phyloP scores from a whole-genome alignment of 2,113 vertebrate species.

The Benitochromis conjunctus region DNA sequence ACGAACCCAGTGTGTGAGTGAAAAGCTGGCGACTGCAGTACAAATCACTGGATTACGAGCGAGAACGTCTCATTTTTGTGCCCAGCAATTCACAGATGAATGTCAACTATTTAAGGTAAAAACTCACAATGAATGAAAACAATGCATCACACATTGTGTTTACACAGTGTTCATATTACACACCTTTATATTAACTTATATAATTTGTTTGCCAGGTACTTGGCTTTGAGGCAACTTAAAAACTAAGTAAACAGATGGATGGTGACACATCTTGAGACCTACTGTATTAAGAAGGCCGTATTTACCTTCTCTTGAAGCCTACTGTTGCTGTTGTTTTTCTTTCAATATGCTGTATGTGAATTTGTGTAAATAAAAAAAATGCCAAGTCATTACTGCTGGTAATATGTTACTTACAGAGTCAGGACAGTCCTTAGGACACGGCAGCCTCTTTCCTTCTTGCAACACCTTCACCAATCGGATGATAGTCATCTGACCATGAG shows the following conservation, averaged over 20 bases:
- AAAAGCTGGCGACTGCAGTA: background rate
- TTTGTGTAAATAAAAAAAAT: background rate
- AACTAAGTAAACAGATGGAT: background rate
- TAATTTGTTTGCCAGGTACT: background rate
- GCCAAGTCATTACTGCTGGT: background rate
- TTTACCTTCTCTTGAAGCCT: background rate
- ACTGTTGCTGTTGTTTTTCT: background rate
- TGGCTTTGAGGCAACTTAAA: background rate
- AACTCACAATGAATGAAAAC: background rate
- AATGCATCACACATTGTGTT: background rate
- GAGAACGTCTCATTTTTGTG: background rate
- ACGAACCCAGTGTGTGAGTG: background rate
- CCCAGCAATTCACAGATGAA: background rate
- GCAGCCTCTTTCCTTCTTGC: slow-evolving; percentile 83
- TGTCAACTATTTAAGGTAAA: background rate
- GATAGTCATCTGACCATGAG: slow-evolving; percentile 94
- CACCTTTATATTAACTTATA: background rate
- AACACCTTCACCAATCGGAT: slow-evolving; percentile 82
- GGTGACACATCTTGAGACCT: background rate
- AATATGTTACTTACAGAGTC: slow-evolving; percentile 74
- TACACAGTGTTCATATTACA: background rate
- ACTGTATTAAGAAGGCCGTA: background rate
- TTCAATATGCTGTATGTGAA: background rate
- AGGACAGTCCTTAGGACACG: slow-evolving; percentile 78
- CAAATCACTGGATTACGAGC: background rate